Conservation (phyloP, 2,797 vertebrate genomes). For the Enteromius unitaeniatus region DNA sequence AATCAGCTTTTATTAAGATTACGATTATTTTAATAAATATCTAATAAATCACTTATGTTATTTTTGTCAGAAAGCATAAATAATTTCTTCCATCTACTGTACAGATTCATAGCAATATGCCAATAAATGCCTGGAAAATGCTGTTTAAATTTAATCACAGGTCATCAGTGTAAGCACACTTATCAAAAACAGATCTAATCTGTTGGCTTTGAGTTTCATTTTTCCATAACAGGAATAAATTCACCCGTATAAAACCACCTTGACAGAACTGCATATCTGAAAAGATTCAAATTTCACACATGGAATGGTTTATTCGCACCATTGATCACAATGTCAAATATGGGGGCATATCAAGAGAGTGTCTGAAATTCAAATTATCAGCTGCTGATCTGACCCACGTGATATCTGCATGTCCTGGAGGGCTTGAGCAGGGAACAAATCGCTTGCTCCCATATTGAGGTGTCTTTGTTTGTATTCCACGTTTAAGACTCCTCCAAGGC, state of each 20-base stretch:
- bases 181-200: slow-evolving; percentile 9
- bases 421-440: not conserved
- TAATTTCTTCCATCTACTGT: not conserved
- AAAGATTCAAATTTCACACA: slow-evolving; percentile 49
- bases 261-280: slow-evolving; percentile 42
- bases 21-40: not conserved
- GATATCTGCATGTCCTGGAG: slow-evolving; percentile 60
- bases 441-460: not conserved
- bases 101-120: not conserved
- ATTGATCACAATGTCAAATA: slow-evolving; percentile 36
- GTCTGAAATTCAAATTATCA: slow-evolving; percentile 42
- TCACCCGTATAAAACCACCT: slow-evolving; percentile 8
- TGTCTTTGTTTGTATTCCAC: not conserved
- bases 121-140: not conserved
- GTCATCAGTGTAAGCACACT: not conserved
- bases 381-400: slow-evolving; percentile 59
- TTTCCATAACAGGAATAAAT: slow-evolving; percentile 20
- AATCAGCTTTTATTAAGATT: not conserved
- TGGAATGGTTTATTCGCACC: slow-evolving; percentile 23
- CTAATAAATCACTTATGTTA: not conserved
- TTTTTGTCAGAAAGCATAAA: too few species aligned
- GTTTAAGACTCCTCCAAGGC: not conserved
- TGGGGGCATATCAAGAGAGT: slow-evolving; percentile 21
- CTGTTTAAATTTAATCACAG: not conserved
- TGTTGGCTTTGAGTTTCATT: slow-evolving; percentile 1